phyloP scores from a whole-genome alignment of 1,140 invertebrate species.

The Cyclargus thomasi region DNA sequence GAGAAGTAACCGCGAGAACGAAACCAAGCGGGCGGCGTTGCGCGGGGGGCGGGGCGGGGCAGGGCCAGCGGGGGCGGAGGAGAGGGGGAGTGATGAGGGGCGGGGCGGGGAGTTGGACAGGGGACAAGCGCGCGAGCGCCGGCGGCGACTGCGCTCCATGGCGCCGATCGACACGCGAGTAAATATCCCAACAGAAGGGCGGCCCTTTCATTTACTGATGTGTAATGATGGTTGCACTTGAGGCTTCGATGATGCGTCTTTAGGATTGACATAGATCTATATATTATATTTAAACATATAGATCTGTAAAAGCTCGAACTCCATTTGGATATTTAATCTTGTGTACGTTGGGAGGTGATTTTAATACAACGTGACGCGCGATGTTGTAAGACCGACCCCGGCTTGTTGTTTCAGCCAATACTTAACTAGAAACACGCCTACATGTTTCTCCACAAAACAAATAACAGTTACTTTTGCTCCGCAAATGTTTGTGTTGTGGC shows the following conservation, averaged over 20 bases:
- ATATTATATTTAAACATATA: background rate
- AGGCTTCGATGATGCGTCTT: constrained; percentile 18
- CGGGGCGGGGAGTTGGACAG: constrained; percentile 22
- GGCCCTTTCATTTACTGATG: no score
- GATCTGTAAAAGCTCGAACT: background rate
- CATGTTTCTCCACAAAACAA: background rate
- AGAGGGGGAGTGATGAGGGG: constrained; percentile 27
- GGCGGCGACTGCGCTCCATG: constrained; percentile 21
- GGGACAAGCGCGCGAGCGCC: constrained; percentile 26
- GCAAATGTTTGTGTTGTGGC: constrained; percentile 4
- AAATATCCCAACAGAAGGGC: background rate
- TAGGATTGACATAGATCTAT: constrained; percentile 10
- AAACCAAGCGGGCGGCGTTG: constrained; percentile 71
- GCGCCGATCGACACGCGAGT: background rate
- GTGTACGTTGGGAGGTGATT: background rate
- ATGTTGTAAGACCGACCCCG: constrained; percentile 10
- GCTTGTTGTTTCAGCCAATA: constrained; percentile 7
- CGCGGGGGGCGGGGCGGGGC: constrained; percentile 46
- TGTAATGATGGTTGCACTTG: background rate
- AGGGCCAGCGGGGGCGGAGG: constrained; percentile 35
- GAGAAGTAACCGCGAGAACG: constrained; percentile 75
- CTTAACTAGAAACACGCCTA: constrained; percentile 10
- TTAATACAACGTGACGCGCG: background rate
- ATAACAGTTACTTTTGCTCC: constrained; percentile 4
- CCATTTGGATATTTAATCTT: constrained; percentile 3